A percentile compares a stretch with the other conserved stretches of the same genome.
phyloP scores from a whole-genome alignment of 2,888 invertebrate species.

The Sialis fuliginosa region DNA sequence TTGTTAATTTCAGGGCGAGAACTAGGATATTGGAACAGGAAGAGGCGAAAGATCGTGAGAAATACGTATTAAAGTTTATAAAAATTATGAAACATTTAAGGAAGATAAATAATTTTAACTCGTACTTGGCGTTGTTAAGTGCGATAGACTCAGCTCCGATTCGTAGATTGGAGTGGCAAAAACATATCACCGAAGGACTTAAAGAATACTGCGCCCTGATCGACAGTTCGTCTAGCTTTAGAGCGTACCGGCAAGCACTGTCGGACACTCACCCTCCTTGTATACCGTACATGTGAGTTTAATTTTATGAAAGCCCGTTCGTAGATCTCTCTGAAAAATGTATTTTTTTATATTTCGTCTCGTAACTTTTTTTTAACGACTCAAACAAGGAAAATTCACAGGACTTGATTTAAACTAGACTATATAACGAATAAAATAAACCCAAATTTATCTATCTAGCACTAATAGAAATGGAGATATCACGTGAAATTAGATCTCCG shows the following conservation, averaged over 20 bases:
- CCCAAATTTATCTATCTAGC: too few relatives aligned
- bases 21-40: conserved; percentile 80
- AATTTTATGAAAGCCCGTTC: too few relatives aligned
- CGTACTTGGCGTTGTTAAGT: conserved; percentile 88
- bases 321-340: too few relatives aligned
- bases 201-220: conserved; percentile 92
- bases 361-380: not conserved
- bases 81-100: conserved; percentile 97
- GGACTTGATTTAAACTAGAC: too few relatives aligned
- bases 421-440: too few relatives aligned
- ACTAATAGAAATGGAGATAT: too few relatives aligned
- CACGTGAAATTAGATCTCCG: too few relatives aligned
- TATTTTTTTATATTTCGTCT: not conserved
- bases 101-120: conserved; percentile 97
- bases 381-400: too few relatives aligned
- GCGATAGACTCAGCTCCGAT: conserved; percentile 94
- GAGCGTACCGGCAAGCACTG: conserved; percentile 87
- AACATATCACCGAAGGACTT: conserved; percentile 76
- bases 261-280: conserved; percentile 94
- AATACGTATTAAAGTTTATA: conserved; percentile 85
- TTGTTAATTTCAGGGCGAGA: conserved; percentile 43
- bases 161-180: conserved; percentile 82
- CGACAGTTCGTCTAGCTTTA: conserved; percentile 94
- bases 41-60: conserved; percentile 90
- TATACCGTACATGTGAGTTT: conserved; percentile 92